Evolutionary conservation across 2,113 vertebrate species (phyloP).

Genomic region (Myrmophylax atrothorax): DNA sequence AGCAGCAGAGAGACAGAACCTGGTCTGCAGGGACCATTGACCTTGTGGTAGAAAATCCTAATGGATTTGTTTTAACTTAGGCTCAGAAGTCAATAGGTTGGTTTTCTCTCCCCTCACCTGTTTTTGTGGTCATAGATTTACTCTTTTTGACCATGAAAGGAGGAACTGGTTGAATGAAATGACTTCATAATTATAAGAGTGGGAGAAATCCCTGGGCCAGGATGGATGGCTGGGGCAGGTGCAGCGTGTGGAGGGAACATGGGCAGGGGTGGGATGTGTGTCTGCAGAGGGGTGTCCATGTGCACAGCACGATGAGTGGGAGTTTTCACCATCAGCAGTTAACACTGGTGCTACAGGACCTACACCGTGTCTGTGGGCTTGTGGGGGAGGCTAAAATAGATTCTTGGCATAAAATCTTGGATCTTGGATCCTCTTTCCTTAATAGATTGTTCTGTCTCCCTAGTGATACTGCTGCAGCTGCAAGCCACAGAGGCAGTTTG

Average conservation of each 20-base stretch:
- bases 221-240: rapidly evolving
- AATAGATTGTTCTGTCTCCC: slow-evolving; percentile 50
- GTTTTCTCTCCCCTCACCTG: background rate
- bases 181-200: rapidly evolving
- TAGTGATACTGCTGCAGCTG: slow-evolving; percentile 51
- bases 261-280: background rate
- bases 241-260: rapidly evolving
- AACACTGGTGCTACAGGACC: background rate
- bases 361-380: background rate
- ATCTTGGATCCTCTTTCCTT: slow-evolving; percentile 34
- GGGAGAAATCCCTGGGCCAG: background rate
- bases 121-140: background rate
- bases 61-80: background rate
- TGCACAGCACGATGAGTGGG: background rate
- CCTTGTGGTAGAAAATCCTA: background rate
- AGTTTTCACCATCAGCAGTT: background rate
- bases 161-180: background rate
- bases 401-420: slow-evolving; percentile 19
- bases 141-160: background rate
- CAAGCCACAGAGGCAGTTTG: slow-evolving; percentile 45
- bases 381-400: background rate
- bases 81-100: background rate
- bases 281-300: background rate
- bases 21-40: background rate
- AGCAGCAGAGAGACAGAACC: background rate